phyloP scores from a whole-genome alignment of 2,888 invertebrate species.

The Maniola hyperantus region DNA sequence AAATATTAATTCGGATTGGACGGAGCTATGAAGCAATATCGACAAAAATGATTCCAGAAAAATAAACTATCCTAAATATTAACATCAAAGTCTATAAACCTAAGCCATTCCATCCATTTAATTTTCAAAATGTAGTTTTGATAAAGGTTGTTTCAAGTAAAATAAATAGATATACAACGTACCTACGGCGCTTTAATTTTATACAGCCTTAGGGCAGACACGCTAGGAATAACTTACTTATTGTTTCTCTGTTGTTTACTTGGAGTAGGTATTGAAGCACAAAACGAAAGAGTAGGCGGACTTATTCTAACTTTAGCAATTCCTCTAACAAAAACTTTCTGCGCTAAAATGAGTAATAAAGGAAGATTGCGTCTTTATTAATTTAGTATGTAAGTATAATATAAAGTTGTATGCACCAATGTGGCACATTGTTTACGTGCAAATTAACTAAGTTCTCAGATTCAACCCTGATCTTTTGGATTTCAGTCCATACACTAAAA shows the following conservation, averaged over 20 bases:
- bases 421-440: too few species aligned
- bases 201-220: neutral
- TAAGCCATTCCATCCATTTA: too few species aligned
- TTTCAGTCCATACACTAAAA: too few species aligned
- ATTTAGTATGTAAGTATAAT: neutral
- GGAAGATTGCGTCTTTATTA: neutral
- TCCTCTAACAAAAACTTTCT: neutral
- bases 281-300: slow-evolving; percentile 1
- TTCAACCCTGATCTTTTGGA: too few species aligned
- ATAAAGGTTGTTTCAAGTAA: neutral
- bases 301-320: slow-evolving; percentile 4
- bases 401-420: neutral
- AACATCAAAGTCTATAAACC: too few species aligned
- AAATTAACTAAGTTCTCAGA: too few species aligned
- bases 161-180: neutral
- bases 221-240: slow-evolving; percentile 10
- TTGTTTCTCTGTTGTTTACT: slow-evolving; percentile 3
- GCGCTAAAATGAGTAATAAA: neutral
- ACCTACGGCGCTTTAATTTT: neutral
- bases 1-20: too few species aligned
- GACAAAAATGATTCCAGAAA: too few species aligned
- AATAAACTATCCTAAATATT: too few species aligned
- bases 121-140: too few species aligned
- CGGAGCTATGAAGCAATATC: too few species aligned
- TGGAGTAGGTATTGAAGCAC: neutral